Evolutionary conservation across 2,113 vertebrate genomes (phyloP).

Genomic region (Sterrhoptilus dennistouni): DNA sequence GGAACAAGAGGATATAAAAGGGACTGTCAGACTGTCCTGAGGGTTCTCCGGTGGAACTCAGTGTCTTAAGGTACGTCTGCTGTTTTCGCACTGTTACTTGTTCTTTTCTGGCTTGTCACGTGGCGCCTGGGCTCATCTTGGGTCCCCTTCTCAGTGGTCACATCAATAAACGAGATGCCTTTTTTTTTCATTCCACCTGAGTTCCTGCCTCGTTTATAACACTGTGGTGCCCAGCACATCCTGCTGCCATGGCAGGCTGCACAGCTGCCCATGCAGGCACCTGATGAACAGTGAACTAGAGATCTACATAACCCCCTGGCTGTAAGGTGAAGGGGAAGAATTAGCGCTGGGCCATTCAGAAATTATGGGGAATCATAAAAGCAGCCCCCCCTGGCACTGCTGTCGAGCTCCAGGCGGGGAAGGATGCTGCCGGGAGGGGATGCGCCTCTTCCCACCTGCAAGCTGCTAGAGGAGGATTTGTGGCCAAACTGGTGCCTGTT

Average conservation of each 20-base stretch:
- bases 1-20: no score
- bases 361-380: background rate
- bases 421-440: background rate
- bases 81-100: no score
- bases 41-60: no score
- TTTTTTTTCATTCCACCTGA: no score
- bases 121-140: no score
- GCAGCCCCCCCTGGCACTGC: no score
- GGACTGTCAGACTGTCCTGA: no score
- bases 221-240: background rate
- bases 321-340: background rate
- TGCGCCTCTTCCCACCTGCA: background rate
- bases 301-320: background rate
- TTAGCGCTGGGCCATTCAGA: background rate
- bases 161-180: no score
- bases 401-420: background rate
- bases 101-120: no score
- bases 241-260: background rate
- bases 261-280: background rate
- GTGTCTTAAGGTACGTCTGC: no score
- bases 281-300: rapidly evolving
- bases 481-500: background rate
- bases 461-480: background rate
- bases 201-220: no score
- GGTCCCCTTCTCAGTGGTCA: no score